Evolutionary conservation across 2,888 invertebrate species (phyloP).

Genomic region (Lucinisca nassula): DNA sequence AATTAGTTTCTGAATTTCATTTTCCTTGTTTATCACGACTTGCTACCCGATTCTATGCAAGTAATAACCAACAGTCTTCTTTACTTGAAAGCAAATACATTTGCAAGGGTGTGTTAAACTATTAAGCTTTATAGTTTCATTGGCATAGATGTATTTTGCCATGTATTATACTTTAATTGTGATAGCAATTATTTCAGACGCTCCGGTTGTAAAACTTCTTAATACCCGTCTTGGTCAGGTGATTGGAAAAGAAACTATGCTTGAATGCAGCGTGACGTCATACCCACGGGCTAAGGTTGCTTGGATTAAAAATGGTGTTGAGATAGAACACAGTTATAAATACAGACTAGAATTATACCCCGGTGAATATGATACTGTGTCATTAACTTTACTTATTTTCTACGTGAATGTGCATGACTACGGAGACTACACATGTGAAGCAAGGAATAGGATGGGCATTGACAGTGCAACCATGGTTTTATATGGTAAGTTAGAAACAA

Average conservation of each 20-base stretch:
- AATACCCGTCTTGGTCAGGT: conserved; percentile 82
- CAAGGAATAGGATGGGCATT: conserved; percentile 73
- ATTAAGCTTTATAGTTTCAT: no score
- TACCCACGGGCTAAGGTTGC: conserved; percentile 79
- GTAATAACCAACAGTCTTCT: no score
- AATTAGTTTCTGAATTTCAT: no score
- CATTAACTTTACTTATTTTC: conserved; percentile 72
- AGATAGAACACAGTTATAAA: conserved; percentile 73
- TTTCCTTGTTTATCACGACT: no score
- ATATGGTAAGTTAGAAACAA: conserved; percentile 71
- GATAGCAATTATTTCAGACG: conserved; percentile 76
- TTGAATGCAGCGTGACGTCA: conserved; percentile 84
- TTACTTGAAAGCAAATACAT: no score
- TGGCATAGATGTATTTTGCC: no score
- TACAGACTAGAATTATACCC: conserved; percentile 73
- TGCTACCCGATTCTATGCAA: no score
- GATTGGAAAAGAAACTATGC: conserved; percentile 82
- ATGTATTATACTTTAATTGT: no score
- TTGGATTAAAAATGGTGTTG: conserved; percentile 77
- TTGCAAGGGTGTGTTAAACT: no score
- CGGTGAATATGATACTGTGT: conserved; percentile 71
- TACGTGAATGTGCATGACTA: conserved; percentile 73
- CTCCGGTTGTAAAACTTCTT: conserved; percentile 81
- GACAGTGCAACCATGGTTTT: conserved; percentile 71
- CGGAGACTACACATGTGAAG: conserved; percentile 77